Evolutionary conservation across 1,140 invertebrate species (phyloP), one percentile per base, ranked within the genome.

Genomic region (Epicauta chinensis): DNA sequence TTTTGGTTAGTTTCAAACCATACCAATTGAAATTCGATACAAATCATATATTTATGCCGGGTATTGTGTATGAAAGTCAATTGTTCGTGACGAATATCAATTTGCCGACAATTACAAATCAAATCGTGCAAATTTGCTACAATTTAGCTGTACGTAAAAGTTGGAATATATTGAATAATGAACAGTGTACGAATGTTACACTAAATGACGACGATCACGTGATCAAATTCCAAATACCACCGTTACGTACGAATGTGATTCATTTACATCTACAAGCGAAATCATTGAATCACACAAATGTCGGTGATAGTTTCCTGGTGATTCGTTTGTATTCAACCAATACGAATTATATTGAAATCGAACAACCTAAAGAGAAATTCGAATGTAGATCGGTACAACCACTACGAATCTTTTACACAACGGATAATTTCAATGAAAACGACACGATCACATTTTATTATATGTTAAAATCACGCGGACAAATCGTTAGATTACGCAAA

Each of bases 51-150:
- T 83, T 81, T 56, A 80, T 80, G 64, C 73, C 78, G 10, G 78
- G 76, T 14, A 62, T 83, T 39, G 79, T 80, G 1, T 81, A 78
- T 58, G 69, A 77, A 47, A 80, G 78, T 58, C 76, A 77, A 68
- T 65, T 78, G 14, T 56, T 57, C 58, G 17, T 61, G 0, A 55
- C 17, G 5, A 55, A 66, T 23, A 37, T 55, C 34, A 46, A 56
- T 34, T 56, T 50, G 3, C 23, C 58, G 35, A 34, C 66, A 11
- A 60, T 10, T 7, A 38, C n/a, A n/a, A n/a, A 55, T 7, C 56
- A 69, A 51, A 40, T 56, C n/a, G 45, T 65, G 1, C 57, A 68
- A 51, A 63, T 69, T 12, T 69, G 67, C 41, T 69, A 64, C 46
- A 65, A 63, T 52, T 31, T 67, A n/a, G 65, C 66, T 2, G 58